Conservation (phyloP, 2,888 invertebrate genomes). For the Pecten maximus region DNA sequence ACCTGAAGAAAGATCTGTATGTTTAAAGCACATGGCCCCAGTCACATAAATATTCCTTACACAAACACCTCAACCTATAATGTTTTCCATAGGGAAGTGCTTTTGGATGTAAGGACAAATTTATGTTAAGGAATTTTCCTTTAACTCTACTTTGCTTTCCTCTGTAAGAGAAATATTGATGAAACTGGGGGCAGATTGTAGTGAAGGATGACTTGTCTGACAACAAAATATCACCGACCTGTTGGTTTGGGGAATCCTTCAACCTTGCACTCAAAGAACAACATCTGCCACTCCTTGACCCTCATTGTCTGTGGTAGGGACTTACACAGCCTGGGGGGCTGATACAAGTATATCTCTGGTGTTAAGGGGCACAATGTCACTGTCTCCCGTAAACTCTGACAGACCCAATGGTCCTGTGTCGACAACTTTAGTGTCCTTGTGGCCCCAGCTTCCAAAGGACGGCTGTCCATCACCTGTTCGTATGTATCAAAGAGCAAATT, state of each 20-base stretch:
- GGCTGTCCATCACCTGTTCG: slow-evolving; percentile 22
- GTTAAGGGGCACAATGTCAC: neutral
- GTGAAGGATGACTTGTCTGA: neutral
- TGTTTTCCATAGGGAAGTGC: too few relatives aligned
- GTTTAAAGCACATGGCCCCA: too few relatives aligned
- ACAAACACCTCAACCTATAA: too few relatives aligned
- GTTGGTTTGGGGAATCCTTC: slow-evolving; percentile 63
- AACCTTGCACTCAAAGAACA: slow-evolving; percentile 59
- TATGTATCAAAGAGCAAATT: neutral
- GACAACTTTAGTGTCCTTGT: slow-evolving; percentile 13
- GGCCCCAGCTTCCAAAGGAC: neutral
- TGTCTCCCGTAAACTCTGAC: neutral
- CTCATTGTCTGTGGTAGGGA: slow-evolving; percentile 56
- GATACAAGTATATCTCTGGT: slow-evolving; percentile 50
- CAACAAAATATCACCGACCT: slow-evolving; percentile 49
- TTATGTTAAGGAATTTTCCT: too few relatives aligned
- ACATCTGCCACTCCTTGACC: slow-evolving; percentile 59
- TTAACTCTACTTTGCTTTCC: too few relatives aligned
- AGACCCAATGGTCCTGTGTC: neutral
- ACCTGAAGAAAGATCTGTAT: too few relatives aligned
- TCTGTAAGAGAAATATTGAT: too few relatives aligned
- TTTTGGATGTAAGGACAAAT: too few relatives aligned
- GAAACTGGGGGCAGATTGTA: too few relatives aligned
- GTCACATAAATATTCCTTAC: too few relatives aligned
- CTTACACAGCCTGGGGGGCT: slow-evolving; percentile 55